Conservation (phyloP, 2,113 vertebrate genomes). For the Kobus ellipsiprymnus region DNA sequence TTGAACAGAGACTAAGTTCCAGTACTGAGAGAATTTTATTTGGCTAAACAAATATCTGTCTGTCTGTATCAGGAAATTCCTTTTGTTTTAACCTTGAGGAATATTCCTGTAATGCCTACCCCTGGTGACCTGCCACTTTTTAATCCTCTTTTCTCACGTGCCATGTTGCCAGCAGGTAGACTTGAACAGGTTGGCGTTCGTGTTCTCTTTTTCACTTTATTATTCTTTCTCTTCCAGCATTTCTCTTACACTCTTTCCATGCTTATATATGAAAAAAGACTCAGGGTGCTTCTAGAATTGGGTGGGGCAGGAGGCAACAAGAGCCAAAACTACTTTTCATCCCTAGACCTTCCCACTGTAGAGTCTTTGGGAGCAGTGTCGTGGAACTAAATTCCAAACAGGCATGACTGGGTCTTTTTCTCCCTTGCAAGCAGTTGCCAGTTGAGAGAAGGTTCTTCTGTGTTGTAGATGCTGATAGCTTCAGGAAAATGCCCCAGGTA, state of each 20-base stretch:
- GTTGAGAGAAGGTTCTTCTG: neutral
- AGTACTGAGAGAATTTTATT: neutral
- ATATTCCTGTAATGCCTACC: neutral
- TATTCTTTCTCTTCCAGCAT: neutral
- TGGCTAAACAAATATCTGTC: neutral
- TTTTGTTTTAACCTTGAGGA: neutral
- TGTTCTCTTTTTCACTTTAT: neutral
- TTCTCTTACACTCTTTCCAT: neutral
- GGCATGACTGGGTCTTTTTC: neutral
- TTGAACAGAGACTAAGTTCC: neutral
- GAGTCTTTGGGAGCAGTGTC: neutral
- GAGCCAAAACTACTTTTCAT: neutral
- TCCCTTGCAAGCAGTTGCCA: neutral
- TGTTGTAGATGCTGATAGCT: neutral
- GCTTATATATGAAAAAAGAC: neutral
- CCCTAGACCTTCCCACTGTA: neutral
- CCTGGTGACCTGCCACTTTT: neutral
- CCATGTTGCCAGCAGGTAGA: neutral
- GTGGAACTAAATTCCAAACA: neutral
- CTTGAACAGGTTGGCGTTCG: neutral
- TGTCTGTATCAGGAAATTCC: neutral
- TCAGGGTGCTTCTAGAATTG: neutral
- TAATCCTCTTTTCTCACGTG: neutral
- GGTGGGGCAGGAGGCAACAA: neutral
- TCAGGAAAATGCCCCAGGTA: neutral